Conservation (phyloP, 2,113 vertebrate species). For the Ceyx cyanopectus region DNA sequence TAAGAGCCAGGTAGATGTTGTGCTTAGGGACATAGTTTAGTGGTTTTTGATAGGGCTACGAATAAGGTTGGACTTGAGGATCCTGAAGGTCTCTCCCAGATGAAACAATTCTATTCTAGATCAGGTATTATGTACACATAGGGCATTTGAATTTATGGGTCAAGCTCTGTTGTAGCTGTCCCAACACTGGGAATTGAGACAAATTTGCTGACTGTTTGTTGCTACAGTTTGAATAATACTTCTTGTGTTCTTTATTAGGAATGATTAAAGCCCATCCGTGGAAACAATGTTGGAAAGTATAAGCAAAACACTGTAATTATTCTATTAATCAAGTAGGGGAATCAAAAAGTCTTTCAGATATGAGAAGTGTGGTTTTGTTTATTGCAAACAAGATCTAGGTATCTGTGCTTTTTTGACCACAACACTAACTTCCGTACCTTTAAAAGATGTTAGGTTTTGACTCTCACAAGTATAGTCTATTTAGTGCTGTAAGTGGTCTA, state of each 20-base stretch:
- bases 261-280: not conserved
- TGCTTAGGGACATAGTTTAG: no score
- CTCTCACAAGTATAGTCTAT: not conserved
- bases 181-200: not conserved
- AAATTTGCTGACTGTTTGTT: not conserved
- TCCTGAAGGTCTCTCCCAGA: no score
- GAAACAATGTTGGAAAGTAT: not conserved
- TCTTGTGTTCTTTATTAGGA: not conserved
- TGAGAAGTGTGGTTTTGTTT: not conserved
- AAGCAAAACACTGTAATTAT: not conserved
- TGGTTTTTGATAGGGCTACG: no score
- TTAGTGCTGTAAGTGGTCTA: not conserved
- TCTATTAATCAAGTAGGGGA: not conserved
- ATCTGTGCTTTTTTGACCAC: not conserved
- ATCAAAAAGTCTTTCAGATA: not conserved
- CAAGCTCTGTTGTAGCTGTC: not conserved
- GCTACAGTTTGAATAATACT: not conserved
- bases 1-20: no score
- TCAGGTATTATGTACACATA: not conserved
- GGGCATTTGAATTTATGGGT: not conserved
- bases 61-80: no score
- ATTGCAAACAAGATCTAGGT: not conserved
- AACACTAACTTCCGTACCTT: not conserved
- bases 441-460: not conserved
- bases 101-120: not conserved